Evolutionary conservation across 1,140 invertebrate genomes (phyloP).

Genomic region (Tribolium castaneum): DNA sequence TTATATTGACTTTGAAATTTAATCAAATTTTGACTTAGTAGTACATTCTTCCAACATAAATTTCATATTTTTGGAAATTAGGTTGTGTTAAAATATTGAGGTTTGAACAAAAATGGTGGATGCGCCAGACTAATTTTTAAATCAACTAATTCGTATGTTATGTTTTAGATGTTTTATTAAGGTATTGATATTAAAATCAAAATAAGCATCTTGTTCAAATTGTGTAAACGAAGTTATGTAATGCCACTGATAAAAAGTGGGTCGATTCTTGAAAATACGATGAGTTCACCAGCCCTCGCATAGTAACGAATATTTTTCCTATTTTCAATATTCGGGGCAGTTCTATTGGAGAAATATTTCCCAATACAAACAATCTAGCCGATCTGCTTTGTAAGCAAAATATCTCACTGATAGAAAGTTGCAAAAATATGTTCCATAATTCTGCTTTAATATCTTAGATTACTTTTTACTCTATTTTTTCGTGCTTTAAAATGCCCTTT

Average conservation of each 20-base stretch:
- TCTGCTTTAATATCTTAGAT: neutral
- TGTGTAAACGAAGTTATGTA: neutral
- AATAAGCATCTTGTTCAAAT: no score
- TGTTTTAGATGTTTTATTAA: no score
- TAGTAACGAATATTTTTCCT: neutral
- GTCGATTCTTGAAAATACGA: neutral
- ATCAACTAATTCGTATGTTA: no score
- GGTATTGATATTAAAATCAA: no score
- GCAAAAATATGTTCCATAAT: neutral
- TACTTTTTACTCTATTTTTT: neutral
- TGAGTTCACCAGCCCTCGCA: neutral
- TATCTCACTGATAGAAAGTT: neutral
- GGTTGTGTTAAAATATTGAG: no score
- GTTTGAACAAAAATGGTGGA: no score
- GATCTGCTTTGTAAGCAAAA: neutral
- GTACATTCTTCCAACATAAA: no score
- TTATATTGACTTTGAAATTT: no score
- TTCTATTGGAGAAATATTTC: neutral
- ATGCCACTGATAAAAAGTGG: neutral
- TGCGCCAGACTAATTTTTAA: no score
- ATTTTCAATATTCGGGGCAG: neutral
- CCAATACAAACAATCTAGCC: neutral
- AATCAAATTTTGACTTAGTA: no score
- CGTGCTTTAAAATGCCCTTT: neutral
- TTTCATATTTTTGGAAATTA: no score